A percentile compares a stretch with the other conserved stretches of the same genome.
Evolutionary conservation across 1,140 invertebrate genomes (phyloP).

Genomic region (Drosophila pectinifera): DNA sequence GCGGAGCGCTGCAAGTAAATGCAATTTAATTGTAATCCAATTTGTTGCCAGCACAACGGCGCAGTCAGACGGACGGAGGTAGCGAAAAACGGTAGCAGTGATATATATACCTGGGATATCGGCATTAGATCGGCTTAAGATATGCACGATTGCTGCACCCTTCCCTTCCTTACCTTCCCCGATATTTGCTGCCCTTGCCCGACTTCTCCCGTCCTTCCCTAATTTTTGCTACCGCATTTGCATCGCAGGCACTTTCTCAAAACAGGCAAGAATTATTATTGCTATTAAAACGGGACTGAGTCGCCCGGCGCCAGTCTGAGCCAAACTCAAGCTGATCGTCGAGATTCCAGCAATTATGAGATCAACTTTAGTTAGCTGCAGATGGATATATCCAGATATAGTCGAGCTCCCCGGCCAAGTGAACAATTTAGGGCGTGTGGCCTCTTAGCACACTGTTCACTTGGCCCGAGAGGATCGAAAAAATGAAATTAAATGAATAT

Average conservation of each 20-base stretch:
- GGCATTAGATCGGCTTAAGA: constrained; percentile 79
- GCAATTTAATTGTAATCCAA: constrained; percentile 83
- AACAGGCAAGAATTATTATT: constrained; percentile 50
- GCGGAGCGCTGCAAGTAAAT: constrained; percentile 65
- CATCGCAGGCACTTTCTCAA: constrained; percentile 38
- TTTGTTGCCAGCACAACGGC: constrained; percentile 65
- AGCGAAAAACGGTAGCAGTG: constrained; percentile 54
- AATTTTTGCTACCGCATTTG: constrained; percentile 34
- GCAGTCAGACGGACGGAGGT: constrained; percentile 14
- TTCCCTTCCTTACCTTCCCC: constrained; percentile 24
- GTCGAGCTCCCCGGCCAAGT: constrained; percentile 29
- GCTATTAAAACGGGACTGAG: constrained; percentile 56
- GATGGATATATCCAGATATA: constrained; percentile 44
- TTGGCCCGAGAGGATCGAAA: constrained; percentile 24
- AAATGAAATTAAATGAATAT: constrained; percentile 38
- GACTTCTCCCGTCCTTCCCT: constrained; percentile 29
- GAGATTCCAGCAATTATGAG: constrained; percentile 62
- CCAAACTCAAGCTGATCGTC: constrained; percentile 36
- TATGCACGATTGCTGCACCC: constrained; percentile 55
- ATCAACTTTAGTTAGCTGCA: constrained; percentile 60
- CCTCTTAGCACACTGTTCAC: constrained; percentile 60
- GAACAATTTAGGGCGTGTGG: constrained; percentile 35
- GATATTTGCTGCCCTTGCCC: constrained; percentile 5
- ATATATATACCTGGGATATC: constrained; percentile 68
- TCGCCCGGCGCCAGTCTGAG: constrained; percentile 70